Evolutionary conservation across 1,140 invertebrate genomes (phyloP).

Genomic region (Drosophila bocki): DNA sequence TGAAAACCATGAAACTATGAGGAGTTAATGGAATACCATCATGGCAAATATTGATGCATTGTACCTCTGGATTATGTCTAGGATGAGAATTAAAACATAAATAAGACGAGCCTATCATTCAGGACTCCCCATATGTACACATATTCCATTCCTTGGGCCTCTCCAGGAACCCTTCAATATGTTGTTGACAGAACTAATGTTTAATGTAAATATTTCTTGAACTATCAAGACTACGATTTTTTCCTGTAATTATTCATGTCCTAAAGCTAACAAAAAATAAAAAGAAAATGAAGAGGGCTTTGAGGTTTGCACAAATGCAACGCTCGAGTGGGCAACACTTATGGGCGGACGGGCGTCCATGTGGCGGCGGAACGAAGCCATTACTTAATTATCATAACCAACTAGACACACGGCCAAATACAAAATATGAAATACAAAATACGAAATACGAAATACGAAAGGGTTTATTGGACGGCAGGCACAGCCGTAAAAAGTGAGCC

Average conservation of each 20-base stretch:
- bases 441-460: slow-evolving; percentile 30
- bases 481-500: slow-evolving; percentile 60
- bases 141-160: too few relatives aligned
- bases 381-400: slow-evolving; percentile 82
- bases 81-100: too few relatives aligned
- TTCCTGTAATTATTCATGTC: slow-evolving; percentile 57
- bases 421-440: slow-evolving; percentile 14
- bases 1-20: too few relatives aligned
- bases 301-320: slow-evolving; percentile 61
- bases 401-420: slow-evolving; percentile 48
- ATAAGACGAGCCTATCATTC: background rate
- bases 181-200: slow-evolving; percentile 3
- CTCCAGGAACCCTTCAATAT: background rate
- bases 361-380: slow-evolving; percentile 57
- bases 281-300: slow-evolving; percentile 13
- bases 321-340: slow-evolving; percentile 77
- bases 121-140: background rate
- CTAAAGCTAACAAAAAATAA: slow-evolving; percentile 23
- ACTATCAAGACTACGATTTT: slow-evolving; percentile 1
- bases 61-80: too few relatives aligned
- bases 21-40: too few relatives aligned
- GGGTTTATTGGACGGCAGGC: slow-evolving; percentile 52
- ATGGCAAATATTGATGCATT: too few relatives aligned
- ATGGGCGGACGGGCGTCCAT: slow-evolving; percentile 39
- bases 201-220: background rate